These are phyloP conservation scores for Drosophila neotestacea DNA, from an alignment of 2,888 invertebrate genomes.

Conservation along the genomic window DNA sequence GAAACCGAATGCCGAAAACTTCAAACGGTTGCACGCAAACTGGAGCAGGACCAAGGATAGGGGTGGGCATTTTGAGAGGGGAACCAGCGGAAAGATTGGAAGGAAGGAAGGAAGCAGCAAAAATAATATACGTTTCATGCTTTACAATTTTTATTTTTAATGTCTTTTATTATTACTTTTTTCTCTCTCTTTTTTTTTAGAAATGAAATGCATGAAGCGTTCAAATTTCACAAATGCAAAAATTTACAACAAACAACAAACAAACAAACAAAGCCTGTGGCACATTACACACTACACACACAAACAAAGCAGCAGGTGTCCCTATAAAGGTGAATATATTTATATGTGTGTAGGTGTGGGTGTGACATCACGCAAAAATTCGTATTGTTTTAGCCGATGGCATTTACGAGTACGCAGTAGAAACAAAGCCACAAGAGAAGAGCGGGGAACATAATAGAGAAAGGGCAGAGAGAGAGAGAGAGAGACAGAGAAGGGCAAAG, in stretches of 20 bases:
- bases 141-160: slow-evolving; percentile 30
- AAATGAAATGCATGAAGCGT: slow-evolving; percentile 38
- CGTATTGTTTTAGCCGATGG: slow-evolving; percentile 48
- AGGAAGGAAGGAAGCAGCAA: slow-evolving; percentile 34
- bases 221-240: slow-evolving; percentile 47
- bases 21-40: slow-evolving; percentile 56
- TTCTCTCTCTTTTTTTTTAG: slow-evolving; percentile 19
- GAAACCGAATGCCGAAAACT: slow-evolving; percentile 35
- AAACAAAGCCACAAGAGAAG: neutral
- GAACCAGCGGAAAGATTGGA: neutral
- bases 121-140: slow-evolving; percentile 24
- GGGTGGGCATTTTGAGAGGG: neutral
- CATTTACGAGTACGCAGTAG: slow-evolving; percentile 9
- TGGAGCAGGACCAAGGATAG: slow-evolving; percentile 2
- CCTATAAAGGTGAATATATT: neutral
- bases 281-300: slow-evolving; percentile 17
- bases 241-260: slow-evolving; percentile 27
- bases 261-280: slow-evolving; percentile 32
- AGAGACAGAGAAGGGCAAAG: neutral
- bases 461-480: neutral
- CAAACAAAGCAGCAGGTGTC: slow-evolving; percentile 11
- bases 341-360: slow-evolving; percentile 12
- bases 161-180: slow-evolving; percentile 32
- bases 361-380: slow-evolving; percentile 45
- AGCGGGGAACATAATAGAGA: neutral